Evolutionary conservation across 2,113 vertebrate species (phyloP).

Genomic region (Stictonetta naevosa): DNA sequence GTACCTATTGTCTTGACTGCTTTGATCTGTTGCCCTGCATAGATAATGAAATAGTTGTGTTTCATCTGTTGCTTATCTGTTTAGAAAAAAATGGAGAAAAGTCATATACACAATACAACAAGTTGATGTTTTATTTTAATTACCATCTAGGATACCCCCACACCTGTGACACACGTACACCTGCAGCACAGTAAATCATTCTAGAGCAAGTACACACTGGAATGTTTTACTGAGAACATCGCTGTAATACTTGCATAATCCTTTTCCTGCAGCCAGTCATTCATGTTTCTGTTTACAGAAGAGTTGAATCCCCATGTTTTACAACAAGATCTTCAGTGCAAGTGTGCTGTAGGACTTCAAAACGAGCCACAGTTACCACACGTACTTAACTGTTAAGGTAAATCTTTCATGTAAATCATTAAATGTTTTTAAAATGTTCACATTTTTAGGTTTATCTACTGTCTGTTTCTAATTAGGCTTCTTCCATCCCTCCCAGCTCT

Average conservation of each 20-base stretch:
- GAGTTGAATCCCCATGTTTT: not conserved
- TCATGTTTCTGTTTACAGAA: not conserved
- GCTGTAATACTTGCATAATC: not conserved
- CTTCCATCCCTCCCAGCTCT: not conserved
- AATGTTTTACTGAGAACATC: not conserved
- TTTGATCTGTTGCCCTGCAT: not conserved
- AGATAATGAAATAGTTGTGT: not conserved
- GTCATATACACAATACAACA: not conserved
- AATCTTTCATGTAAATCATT: not conserved
- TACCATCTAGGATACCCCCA: not conserved
- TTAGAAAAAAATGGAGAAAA: not conserved
- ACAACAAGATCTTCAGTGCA: not conserved
- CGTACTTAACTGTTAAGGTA: not conserved
- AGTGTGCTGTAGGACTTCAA: not conserved
- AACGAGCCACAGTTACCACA: not conserved
- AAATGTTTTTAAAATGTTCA: not conserved
- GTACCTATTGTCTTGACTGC: not conserved
- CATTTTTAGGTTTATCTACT: not conserved
- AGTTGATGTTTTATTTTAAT: not conserved
- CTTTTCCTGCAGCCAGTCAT: not conserved
- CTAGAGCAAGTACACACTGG: not conserved
- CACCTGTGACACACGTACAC: not conserved
- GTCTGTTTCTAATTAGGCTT: not conserved
- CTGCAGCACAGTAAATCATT: accelerated
- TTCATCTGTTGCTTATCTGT: not conserved